phyloP scores from a whole-genome alignment of 2,888 invertebrate species.

The Amorpha juglandis region DNA sequence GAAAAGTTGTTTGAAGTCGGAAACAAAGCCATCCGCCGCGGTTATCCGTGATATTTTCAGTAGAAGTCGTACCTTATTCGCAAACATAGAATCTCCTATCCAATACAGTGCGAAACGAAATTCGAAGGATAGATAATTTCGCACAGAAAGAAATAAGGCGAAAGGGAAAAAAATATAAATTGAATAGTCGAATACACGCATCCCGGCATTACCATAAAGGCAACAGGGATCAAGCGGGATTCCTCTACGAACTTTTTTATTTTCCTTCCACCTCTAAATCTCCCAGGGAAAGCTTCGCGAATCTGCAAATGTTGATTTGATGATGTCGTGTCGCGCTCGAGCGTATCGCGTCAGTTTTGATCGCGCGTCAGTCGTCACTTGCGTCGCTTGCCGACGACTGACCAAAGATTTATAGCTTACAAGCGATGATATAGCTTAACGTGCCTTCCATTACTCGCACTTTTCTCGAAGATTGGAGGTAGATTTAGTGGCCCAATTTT shows the following conservation, averaged over 20 bases:
- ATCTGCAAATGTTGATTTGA: conserved; percentile 85
- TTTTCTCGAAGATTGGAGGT: background rate
- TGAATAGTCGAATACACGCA: conserved; percentile 84
- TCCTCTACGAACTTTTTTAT: conserved; percentile 84
- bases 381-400: conserved; percentile 34
- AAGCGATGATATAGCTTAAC: background rate
- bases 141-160: conserved; percentile 80
- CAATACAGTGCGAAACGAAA: conserved; percentile 84
- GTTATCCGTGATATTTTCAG: conserved; percentile 82
- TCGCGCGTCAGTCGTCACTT: conserved; percentile 28
- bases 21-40: conserved; percentile 81
- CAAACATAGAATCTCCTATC: conserved; percentile 81
- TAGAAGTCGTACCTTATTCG: conserved; percentile 80
- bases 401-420: conserved; percentile 11
- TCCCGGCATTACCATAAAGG: conserved; percentile 84
- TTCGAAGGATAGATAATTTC: conserved; percentile 84
- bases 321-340: conserved; percentile 64
- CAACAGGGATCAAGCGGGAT: conserved; percentile 83
- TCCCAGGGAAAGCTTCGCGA: conserved; percentile 82
- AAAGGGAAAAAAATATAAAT: conserved; percentile 83
- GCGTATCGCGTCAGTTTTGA: conserved; percentile 8
- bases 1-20: conserved; percentile 82
- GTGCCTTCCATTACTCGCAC: background rate
- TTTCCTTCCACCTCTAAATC: conserved; percentile 85
- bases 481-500: too few relatives aligned